A percentile compares a stretch with the other conserved stretches of the same genome.
Conservation (phyloP, 2,888 invertebrate genomes). For the Malthinus seriepunctatus region DNA sequence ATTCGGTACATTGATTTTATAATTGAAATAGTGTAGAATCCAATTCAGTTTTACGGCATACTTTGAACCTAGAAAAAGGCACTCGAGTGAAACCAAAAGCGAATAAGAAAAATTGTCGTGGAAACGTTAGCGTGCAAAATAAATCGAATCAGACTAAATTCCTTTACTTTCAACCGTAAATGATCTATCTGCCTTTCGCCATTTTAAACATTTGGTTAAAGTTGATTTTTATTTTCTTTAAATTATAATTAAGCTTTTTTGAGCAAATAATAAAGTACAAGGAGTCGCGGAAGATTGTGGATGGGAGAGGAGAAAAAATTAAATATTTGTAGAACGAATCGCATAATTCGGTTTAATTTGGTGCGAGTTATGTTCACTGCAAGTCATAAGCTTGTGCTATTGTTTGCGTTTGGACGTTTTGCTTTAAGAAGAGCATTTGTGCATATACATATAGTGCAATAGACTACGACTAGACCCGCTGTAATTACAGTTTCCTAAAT, state of each 20-base stretch:
- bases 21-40: conserved; percentile 19
- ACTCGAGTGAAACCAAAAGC: conserved; percentile 39
- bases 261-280: not conserved
- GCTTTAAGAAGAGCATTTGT: conserved; percentile 19
- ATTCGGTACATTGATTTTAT: conserved; percentile 14
- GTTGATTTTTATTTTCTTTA: conserved; percentile 22
- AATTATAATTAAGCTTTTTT: conserved; percentile 13
- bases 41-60: conserved; percentile 25
- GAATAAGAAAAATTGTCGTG: conserved; percentile 38
- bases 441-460: conserved; percentile 19
- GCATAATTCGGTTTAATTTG: not conserved
- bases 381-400: too few relatives aligned
- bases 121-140: conserved; percentile 41
- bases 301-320: too few relatives aligned
- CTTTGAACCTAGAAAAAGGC: conserved; percentile 30
- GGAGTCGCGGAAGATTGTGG: too few relatives aligned
- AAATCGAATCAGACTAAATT: conserved; percentile 45
- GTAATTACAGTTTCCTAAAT: conserved; percentile 26
- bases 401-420: conserved; percentile 9
- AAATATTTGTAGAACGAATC: too few relatives aligned
- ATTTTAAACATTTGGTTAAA: conserved; percentile 24
- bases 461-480: conserved; percentile 22
- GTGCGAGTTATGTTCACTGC: not conserved
- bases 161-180: conserved; percentile 42
- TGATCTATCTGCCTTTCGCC: conserved; percentile 40